Evolutionary conservation across 2,888 invertebrate genomes (phyloP), one percentile per base, ranked within the genome.

Genomic region (Clistopyga incitator): DNA sequence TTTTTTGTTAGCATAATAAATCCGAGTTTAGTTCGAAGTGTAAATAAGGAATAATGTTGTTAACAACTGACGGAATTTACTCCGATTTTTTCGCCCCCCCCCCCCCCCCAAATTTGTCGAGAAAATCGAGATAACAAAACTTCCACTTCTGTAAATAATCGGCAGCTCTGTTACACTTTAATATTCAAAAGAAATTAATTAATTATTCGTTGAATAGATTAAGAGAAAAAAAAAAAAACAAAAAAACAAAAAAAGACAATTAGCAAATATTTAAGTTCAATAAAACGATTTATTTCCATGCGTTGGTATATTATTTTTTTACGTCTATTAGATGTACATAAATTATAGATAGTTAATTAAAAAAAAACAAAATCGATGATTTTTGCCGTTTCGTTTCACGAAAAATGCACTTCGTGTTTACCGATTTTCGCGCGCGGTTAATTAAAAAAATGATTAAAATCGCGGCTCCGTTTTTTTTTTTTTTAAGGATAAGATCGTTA

Each of bases 291-390:
- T 52, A 68, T 79, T 78, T 83, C 75, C 64, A 84, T 59, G 56
- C 61, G 34, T 77, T 71, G 42, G 79, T 56, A 85, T 71, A 76
- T 84, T 85, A 85, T 84, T 85, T 85, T 86, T 86, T 82, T 84
- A 86, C 82, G 80, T 87, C 81, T 82, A 68, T 81, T 75, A 34
- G 50, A 85, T 78, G 80, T 65, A 76, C 54, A 82, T 79, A 20
- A 70, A 18, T 74, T 54, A 67, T 52, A 54, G 54, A 67, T 70
- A 52, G 25, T 25, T 15, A n/a, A n/a, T n/a, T 6, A 3, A 59
- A 34, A 3, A 59, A 59, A 8, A 34, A 3, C 34, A 59, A 8
- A 23, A n/a, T n/a, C 34, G 15, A 59, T 6, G 4, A 59, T 59
- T 59, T 59, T 3, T 6, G 13, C 29, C 3, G n/a, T 25, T 29